These are phyloP conservation scores for Dendrocincla tyrannina DNA, from an alignment of 2,797 vertebrate genomes.

Conservation along the genomic window DNA sequence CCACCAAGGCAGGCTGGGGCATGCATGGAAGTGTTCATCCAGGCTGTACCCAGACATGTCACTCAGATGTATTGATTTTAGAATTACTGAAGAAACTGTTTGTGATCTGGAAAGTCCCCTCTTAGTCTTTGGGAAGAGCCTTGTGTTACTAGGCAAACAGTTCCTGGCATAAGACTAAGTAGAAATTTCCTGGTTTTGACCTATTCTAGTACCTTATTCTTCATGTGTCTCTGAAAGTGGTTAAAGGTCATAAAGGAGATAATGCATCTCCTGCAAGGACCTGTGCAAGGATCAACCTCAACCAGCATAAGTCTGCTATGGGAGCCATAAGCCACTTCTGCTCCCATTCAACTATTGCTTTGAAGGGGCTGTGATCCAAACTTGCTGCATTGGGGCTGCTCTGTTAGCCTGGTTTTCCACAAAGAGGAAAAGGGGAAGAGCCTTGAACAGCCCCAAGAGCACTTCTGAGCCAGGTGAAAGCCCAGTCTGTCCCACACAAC, in stretches of 20 bases:
- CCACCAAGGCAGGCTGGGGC: not conserved
- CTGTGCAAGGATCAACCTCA: not conserved
- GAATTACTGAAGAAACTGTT: not conserved
- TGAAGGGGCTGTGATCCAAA: rapidly evolving
- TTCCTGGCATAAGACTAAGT: not conserved
- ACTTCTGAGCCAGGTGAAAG: not conserved
- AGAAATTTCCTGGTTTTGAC: not conserved
- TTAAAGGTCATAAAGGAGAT: not conserved
- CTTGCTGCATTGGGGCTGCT: not conserved
- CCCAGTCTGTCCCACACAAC: not conserved
- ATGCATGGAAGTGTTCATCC: not conserved
- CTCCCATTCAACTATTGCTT: rapidly evolving
- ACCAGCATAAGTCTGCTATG: not conserved
- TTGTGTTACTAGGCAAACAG: not conserved
- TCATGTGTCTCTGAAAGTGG: not conserved
- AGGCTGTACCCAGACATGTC: not conserved
- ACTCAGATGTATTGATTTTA: not conserved
- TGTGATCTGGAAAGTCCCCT: slow-evolving; percentile 16
- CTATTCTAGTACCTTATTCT: not conserved
- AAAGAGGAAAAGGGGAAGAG: not conserved
- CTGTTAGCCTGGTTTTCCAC: not conserved
- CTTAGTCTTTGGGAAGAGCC: not conserved
- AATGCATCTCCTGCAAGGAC: not conserved
- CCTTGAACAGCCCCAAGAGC: not conserved
- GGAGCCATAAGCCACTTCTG: not conserved